phyloP scores from a whole-genome alignment of 1,140 invertebrate species.

The Apis mellifera region DNA sequence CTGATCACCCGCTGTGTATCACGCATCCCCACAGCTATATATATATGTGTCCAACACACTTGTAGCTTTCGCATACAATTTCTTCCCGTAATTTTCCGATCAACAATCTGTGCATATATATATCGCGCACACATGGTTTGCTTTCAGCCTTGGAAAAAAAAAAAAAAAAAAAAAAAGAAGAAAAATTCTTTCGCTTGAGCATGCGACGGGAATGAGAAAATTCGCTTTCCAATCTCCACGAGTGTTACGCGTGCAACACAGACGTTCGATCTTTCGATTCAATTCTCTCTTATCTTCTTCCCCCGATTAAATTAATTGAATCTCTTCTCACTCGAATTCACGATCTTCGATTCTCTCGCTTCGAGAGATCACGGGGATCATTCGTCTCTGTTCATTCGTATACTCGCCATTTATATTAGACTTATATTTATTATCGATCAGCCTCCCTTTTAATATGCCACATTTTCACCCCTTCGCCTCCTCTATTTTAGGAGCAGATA shows the following conservation, averaged over 20 bases:
- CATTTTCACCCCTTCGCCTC: not conserved
- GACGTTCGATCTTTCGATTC: constrained; percentile 23
- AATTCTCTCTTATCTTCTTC: not conserved
- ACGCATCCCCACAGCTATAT: too few relatives aligned
- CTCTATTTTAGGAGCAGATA: constrained; percentile 85
- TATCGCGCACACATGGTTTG: not conserved
- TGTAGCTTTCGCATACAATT: too few relatives aligned
- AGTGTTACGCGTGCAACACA: constrained; percentile 22
- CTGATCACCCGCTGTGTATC: too few relatives aligned
- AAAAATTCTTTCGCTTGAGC: constrained; percentile 22
- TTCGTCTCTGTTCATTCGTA: constrained; percentile 44
- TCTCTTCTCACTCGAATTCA: not conserved
- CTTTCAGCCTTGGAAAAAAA: not conserved
- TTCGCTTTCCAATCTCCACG: not conserved
- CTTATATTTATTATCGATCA: not conserved
- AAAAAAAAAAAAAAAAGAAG: too few relatives aligned
- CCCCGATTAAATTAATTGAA: too few relatives aligned
- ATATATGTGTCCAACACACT: too few relatives aligned
- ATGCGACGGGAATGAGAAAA: constrained; percentile 27
- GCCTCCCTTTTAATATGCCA: too few relatives aligned
- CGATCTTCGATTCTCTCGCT: not conserved
- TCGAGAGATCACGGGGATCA: not conserved
- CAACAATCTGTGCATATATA: not conserved
- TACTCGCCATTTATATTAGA: constrained; percentile 2
- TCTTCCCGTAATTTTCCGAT: too few relatives aligned